Evolutionary conservation across 2,797 vertebrate genomes (phyloP).

Genomic region (Leptoclinus maculatus): DNA sequence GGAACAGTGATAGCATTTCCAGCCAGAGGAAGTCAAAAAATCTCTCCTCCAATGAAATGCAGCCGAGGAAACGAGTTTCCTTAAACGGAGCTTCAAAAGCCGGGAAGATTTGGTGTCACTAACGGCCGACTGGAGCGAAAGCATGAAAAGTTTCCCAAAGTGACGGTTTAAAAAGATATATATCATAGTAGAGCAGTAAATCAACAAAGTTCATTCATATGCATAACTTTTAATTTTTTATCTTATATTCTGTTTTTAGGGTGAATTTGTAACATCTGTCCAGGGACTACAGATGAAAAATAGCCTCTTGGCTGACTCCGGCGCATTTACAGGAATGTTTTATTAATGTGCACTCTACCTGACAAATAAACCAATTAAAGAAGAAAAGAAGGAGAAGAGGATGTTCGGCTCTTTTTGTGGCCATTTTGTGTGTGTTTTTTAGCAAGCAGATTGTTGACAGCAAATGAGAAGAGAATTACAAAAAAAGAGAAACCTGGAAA

Average conservation of each 20-base stretch:
- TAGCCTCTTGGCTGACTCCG: background rate
- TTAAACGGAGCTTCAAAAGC: background rate
- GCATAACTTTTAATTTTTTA: background rate
- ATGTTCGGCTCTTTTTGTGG: background rate
- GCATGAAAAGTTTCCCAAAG: conserved; percentile 1
- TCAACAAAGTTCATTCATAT: background rate
- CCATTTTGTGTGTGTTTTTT: background rate
- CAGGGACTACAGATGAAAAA: background rate
- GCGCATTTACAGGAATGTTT: background rate
- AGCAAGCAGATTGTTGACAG: background rate
- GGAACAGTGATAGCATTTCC: conserved; percentile 35
- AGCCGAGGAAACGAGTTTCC: conserved; percentile 22
- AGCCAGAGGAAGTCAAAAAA: conserved; percentile 31
- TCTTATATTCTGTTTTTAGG: background rate
- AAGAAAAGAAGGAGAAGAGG: background rate
- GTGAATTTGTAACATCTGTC: background rate
- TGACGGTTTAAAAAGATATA: background rate
- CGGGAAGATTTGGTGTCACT: conserved; percentile 18
- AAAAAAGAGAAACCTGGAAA: background rate
- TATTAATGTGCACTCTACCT: background rate
- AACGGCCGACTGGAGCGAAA: background rate
- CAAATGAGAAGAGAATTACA: background rate
- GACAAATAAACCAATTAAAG: background rate
- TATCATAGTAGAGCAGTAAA: background rate
- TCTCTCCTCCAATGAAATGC: conserved; percentile 1